These are phyloP conservation scores for Urocyon cinereoargenteus DNA, from an alignment of 2,797 vertebrate genomes.

Conservation along the genomic window DNA sequence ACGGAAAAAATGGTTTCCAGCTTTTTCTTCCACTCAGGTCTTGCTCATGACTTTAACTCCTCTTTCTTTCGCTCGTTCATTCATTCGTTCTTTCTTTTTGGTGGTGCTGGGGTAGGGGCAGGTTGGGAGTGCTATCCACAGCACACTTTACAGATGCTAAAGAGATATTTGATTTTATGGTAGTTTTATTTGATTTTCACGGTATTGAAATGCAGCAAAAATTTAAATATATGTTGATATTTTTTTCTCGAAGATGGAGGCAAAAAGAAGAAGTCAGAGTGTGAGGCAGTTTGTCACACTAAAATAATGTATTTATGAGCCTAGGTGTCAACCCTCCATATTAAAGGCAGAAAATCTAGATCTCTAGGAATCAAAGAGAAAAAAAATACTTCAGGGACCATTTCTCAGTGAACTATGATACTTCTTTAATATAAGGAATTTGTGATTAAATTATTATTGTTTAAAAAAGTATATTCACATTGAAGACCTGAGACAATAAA, in stretches of 20 bases:
- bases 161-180: neutral
- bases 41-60: neutral
- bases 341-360: neutral
- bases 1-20: neutral
- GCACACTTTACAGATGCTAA: neutral
- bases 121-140: neutral
- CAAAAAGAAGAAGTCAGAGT: slow-evolving; percentile 23
- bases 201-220: neutral
- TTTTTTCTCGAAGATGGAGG: neutral
- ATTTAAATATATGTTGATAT: slow-evolving; percentile 17
- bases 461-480: neutral
- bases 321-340: neutral
- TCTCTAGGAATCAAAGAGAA: neutral
- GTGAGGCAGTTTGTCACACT: slow-evolving; percentile 15
- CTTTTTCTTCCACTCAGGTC: neutral
- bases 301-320: slow-evolving; percentile 16
- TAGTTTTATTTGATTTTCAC: slow-evolving; percentile 20
- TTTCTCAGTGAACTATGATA: slow-evolving; percentile 28
- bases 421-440: neutral
- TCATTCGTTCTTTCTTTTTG: too few species aligned
- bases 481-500: neutral
- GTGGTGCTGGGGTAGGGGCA: neutral
- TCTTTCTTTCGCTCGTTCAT: too few species aligned
- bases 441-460: neutral
- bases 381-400: neutral